Percentiles rank a stretch among this genome's conserved stretches.
These are phyloP conservation scores for Chaenocephalus aceratus DNA, from an alignment of 2,113 vertebrate genomes.

Conservation along the genomic window DNA sequence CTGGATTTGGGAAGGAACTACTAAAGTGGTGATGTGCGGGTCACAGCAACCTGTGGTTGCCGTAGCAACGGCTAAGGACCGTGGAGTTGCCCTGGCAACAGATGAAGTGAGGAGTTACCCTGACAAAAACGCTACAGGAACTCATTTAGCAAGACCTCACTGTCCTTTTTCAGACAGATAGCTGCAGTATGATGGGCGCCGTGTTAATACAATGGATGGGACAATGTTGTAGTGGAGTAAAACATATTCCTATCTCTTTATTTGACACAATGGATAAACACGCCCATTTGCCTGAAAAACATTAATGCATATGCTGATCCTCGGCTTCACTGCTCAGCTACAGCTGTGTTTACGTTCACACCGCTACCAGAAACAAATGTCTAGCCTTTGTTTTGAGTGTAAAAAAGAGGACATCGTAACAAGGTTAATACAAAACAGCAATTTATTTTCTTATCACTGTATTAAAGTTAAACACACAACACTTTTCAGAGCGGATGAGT, in stretches of 20 bases:
- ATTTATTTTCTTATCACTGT: conserved; percentile 74
- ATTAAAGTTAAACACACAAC: conserved; percentile 71
- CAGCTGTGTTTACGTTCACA: conserved; percentile 33
- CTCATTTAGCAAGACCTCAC: conserved; percentile 74
- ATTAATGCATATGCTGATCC: conserved; percentile 17
- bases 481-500: conserved; percentile 54
- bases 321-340: background rate
- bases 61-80: conserved; percentile 74
- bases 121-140: conserved; percentile 80
- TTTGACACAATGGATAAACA: conserved; percentile 31
- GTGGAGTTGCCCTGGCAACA: conserved; percentile 78
- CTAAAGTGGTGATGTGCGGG: conserved; percentile 67
- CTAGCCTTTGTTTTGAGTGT: conserved; percentile 24
- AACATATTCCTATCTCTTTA: conserved; percentile 39
- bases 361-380: background rate
- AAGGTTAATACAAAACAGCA: conserved; percentile 72
- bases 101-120: conserved; percentile 81
- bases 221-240: conserved; percentile 46
- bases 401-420: conserved; percentile 11
- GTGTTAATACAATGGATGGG: conserved; percentile 50
- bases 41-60: conserved; percentile 80
- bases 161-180: conserved; percentile 77
- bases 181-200: conserved; percentile 63
- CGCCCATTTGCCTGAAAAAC: conserved; percentile 17
- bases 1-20: conserved; percentile 80